Conservation (phyloP, 1,140 invertebrate species). For the Aphelinus atriplicis region DNA sequence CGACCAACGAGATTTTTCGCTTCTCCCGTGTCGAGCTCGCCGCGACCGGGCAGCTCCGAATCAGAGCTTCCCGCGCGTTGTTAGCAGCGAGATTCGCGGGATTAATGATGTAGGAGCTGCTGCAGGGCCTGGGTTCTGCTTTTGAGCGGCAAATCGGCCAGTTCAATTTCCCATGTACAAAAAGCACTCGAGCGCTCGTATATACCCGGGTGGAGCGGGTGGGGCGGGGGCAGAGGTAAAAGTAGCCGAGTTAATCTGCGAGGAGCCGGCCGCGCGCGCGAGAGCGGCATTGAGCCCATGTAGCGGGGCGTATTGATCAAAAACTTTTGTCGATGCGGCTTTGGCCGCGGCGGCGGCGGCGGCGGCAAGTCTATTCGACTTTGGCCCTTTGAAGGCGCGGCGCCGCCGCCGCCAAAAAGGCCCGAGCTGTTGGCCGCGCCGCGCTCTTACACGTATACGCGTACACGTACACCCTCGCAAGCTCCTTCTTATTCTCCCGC, state of each 20-base stretch:
- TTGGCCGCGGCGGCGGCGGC: neutral
- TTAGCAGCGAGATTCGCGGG: no score
- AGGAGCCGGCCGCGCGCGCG: neutral
- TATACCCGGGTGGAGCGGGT: neutral
- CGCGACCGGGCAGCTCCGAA: no score
- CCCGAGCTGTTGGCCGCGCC: no score
- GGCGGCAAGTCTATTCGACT: constrained; percentile 9
- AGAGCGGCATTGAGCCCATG: constrained; percentile 8
- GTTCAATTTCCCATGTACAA: constrained; percentile 36
- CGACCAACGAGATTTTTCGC: no score
- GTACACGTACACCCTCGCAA: no score
- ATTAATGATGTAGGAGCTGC: no score
- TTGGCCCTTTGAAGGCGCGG: constrained; percentile 25
- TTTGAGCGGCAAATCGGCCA: constrained; percentile 11
- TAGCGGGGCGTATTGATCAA: constrained; percentile 30
- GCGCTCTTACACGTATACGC: no score
- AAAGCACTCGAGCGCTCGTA: constrained; percentile 4
- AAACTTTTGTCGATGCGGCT: constrained; percentile 32
- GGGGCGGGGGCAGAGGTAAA: neutral
- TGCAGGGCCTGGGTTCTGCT: neutral
- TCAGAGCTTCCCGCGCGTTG: no score
- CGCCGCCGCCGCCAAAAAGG: no score
- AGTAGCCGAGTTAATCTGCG: constrained; percentile 27
- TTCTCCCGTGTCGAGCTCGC: no score
- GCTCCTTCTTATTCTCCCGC: no score